phyloP scores from a whole-genome alignment of 2,888 invertebrate species.

The Tyria jacobaeae region DNA sequence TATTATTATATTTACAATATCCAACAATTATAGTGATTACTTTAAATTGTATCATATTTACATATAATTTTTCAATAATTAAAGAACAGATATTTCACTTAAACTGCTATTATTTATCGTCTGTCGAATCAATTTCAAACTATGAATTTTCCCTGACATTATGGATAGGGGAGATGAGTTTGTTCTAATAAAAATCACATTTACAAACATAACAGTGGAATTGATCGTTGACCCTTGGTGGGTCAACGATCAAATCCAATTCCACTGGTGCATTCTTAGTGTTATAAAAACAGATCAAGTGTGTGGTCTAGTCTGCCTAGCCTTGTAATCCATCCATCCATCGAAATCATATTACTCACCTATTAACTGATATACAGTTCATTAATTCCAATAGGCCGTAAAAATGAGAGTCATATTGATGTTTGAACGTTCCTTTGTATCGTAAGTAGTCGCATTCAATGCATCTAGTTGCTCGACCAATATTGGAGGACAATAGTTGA shows the following conservation, averaged over 20 bases:
- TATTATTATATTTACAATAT: no score
- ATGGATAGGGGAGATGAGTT: constrained; percentile 80
- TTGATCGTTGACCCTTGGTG: no score
- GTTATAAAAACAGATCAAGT: not conserved
- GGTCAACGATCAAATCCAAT: no score
- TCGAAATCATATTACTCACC: constrained; percentile 29
- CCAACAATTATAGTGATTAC: not conserved
- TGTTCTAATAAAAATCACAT: constrained; percentile 81
- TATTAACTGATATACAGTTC: constrained; percentile 37
- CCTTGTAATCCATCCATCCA: constrained; percentile 27
- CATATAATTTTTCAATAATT: no score
- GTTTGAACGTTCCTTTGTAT: constrained; percentile 60
- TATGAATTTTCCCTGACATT: constrained; percentile 39
- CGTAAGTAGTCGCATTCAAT: constrained; percentile 66
- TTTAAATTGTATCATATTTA: not conserved
- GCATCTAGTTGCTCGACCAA: constrained; percentile 62
- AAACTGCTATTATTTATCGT: not conserved
- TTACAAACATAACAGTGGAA: constrained; percentile 57
- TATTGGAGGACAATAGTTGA: constrained; percentile 80
- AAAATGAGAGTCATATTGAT: constrained; percentile 44
- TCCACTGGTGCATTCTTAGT: no score
- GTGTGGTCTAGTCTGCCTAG: constrained; percentile 7
- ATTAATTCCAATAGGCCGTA: constrained; percentile 39
- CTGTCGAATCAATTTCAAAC: not conserved
- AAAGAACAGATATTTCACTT: not conserved